Evolutionary conservation across 2,888 invertebrate genomes (phyloP), one percentile per base, ranked within the genome.

Genomic region (Sinopyrophorus schimmeli): DNA sequence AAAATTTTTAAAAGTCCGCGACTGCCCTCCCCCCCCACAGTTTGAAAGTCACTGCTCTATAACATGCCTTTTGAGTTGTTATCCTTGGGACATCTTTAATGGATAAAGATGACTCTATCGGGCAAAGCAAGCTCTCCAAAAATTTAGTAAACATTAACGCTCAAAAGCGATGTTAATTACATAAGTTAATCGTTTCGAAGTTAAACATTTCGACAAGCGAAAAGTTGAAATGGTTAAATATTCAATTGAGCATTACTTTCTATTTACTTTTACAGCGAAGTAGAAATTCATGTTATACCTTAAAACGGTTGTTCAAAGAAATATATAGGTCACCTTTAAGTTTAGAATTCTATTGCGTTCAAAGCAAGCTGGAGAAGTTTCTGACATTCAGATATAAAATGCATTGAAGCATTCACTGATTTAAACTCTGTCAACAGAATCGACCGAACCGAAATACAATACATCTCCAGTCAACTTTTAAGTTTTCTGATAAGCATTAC

Each of bases 371-470:
- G 14, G 27, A 30, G 15, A 30, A 40, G 17, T 40, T 40, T 12
- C 39, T 21, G 30, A 40, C 39, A 40, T 40, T 30, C 39, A 28
- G 27, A 40, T 40, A 40, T 40, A 40, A 40, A 40, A 30, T 28
- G 39, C 39, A 40, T 21, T 21, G 28, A 40, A 40, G 39, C 39
- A 40, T 40, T 40, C 28, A 30, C 10, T 28, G 30, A 27, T 40
- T 32, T 28, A 15, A 40, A 40, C 28, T 30, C 28, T 40, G 39
- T 40, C 28, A 40, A 40, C 39, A 40, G 30, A 40, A 30, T 40
- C 39, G n/a, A 12, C n/a, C 39, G 20, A 28, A 10, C 11, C 20
- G 11, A 27, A 40, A 40, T 20, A 40, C 39, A 40, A 40, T 40
- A 40, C 39, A 40, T 15, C 39, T 40, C 28, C 30, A 40, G 38